These are phyloP conservation scores for honey bee (Apis mellifera) DNA, from an alignment of 1,140 invertebrate species.

Conservation along the genomic window Amel_HAv3.1 CM009946.2:2233501-2234000, in stretches of 20 bases:
- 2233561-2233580: no score
- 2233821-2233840: no score
- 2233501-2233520: no score
- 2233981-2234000: slow-evolving; percentile 11
- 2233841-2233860: no score
- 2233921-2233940: slow-evolving; percentile 4
- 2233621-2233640: not conserved
- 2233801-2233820: no score
- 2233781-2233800: not conserved
- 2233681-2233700: slow-evolving; percentile 24
- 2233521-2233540: no score
- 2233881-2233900: slow-evolving; percentile 34
- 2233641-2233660: not conserved
- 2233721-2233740: slow-evolving; percentile 18
- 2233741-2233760: not conserved
- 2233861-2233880: slow-evolving; percentile 9
- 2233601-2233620: not conserved
- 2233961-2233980: not conserved
- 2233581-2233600: no score
- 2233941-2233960: slow-evolving; percentile 20
- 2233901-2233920: not conserved
- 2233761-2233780: not conserved
- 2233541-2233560: no score
- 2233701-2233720: slow-evolving; percentile 19
- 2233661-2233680: slow-evolving; percentile 1